phyloP scores from a whole-genome alignment of 2,797 vertebrate genomes.

The Leucoraja ocellata region DNA sequence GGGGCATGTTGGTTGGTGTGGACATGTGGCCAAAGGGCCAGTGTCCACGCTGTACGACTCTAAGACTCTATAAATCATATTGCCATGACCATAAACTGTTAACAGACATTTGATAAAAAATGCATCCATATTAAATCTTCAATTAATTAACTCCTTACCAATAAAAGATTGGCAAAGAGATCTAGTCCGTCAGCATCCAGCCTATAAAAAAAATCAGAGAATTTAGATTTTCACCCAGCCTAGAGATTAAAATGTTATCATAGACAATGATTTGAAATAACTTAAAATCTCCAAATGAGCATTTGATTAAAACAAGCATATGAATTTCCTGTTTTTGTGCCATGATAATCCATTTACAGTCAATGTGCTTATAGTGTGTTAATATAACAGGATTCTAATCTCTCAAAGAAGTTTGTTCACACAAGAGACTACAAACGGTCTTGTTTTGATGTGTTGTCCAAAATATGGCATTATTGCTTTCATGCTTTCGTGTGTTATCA shows the following conservation, averaged over 20 bases:
- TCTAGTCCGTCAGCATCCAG: constrained; percentile 85
- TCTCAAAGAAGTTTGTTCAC: neutral
- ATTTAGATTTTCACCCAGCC: neutral
- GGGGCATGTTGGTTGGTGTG: no score
- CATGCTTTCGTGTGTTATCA: no score
- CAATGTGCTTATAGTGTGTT: neutral
- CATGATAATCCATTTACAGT: neutral
- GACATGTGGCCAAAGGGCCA: no score
- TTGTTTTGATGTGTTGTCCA: neutral
- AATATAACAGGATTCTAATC: neutral
- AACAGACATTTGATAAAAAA: neutral
- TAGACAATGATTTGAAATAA: neutral
- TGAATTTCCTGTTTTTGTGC: neutral
- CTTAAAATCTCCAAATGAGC: no score
- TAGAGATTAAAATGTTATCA: neutral
- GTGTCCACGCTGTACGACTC: no score
- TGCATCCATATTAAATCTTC: neutral
- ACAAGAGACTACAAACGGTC: neutral
- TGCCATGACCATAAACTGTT: no score
- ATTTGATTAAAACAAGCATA: neutral
- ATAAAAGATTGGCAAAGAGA: constrained; percentile 69
- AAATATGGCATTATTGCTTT: neutral
- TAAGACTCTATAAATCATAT: neutral
- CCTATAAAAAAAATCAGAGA: constrained; percentile 54
- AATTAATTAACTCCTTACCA: constrained; percentile 58